phyloP scores from a whole-genome alignment of 2,888 invertebrate genomes.

The Drosophila fulvimacula region DNA sequence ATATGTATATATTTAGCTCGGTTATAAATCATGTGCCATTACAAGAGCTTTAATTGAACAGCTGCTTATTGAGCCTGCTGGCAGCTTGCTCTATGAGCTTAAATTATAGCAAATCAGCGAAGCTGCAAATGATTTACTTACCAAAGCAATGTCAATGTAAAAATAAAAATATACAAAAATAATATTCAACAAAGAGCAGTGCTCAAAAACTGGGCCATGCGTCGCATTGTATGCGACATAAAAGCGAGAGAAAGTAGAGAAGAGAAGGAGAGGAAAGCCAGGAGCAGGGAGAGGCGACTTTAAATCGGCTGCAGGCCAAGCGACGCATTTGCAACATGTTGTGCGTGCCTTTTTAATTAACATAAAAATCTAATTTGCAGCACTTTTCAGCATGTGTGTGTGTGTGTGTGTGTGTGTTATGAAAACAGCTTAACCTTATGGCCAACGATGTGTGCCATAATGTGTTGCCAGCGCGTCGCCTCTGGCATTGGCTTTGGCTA shows the following conservation, averaged over 20 bases:
- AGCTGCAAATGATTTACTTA: conserved; percentile 45
- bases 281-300: conserved; percentile 1
- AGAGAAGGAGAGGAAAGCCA: background rate
- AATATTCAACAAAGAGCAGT: conserved; percentile 3
- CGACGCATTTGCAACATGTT: conserved; percentile 54
- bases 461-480: conserved; percentile 50
- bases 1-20: background rate
- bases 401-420: conserved; percentile 46
- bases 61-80: background rate
- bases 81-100: background rate
- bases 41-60: background rate
- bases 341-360: conserved; percentile 78
- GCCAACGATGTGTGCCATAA: conserved; percentile 78
- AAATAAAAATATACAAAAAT: conserved; percentile 13
- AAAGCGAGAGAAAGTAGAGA: background rate
- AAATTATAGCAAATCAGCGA: conserved; percentile 52
- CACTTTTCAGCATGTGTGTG: conserved; percentile 56
- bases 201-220: conserved; percentile 48
- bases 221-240: conserved; percentile 13
- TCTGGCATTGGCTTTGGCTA: conserved; percentile 74
- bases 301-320: conserved; percentile 42
- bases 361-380: conserved; percentile 79
- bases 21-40: background rate
- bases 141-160: conserved; percentile 36
- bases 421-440: conserved; percentile 79